Base-by-base conservation (phyloP, 2,888 invertebrate species). In the Oegoconia quadripuncta region DNA sequence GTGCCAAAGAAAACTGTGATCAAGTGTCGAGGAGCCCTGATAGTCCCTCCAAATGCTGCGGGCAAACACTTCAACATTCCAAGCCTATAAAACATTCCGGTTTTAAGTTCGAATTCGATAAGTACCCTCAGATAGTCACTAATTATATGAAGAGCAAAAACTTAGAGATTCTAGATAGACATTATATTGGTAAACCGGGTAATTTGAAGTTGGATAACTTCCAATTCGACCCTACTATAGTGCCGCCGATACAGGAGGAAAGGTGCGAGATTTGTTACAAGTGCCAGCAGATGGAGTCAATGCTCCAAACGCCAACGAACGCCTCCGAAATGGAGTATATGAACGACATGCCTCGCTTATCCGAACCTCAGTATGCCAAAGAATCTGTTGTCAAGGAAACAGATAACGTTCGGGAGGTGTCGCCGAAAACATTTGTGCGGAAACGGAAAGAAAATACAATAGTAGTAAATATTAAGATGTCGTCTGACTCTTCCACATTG, bases 131-230 rank as follows among this genome's bases (percentile, higher is more conserved):
- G 69, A 92, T 92, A 69, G 91, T 92, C 53, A 91, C 90, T 56
- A 92, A 92, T 75, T 93, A 93, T 67, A 92, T 93, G 92, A 91
- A 91, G 76, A 92, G 91, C 70, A 93, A 93, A 74, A 92, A 92
- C 70, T 84, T 93, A 55, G 90, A 92, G 71, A 81, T 91, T 56
- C 69, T 89, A 55, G 89, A 90, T 65, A 81, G 90, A 43, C 88
- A 89, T 52, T 89, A 90, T 50, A 84, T 89, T 28, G 89, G 90
- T 39, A 90, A 88, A 60, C 88, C 81, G 44, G 88, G 88, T 44
- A 88, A 88, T 61, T 67, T 87, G 68, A 88, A 88, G 73, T 59
- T 89, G 56, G 88, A 88, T 38, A 82, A 84, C 53, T 86, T 77
- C 60, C 87, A 87, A 69, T 86, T 86, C 56, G 88, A 88, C 51